Evolutionary conservation across 1,140 invertebrate species (phyloP).

Genomic region (Drosophila ogumai): DNA sequence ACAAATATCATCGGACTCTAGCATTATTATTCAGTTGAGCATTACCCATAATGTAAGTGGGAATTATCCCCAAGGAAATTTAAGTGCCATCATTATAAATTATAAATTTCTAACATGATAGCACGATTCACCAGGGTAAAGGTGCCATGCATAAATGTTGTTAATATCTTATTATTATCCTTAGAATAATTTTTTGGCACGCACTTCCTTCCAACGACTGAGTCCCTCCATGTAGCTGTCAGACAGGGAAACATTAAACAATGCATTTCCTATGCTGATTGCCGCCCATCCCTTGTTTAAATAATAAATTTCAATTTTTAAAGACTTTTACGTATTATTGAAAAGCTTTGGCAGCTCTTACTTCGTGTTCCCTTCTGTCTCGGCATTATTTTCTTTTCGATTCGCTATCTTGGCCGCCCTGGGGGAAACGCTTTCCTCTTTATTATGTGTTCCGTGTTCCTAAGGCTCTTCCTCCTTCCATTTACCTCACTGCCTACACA

Average conservation of each 20-base stretch:
- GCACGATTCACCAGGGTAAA: not conserved
- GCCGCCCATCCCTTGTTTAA: constrained; percentile 37
- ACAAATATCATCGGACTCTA: not conserved
- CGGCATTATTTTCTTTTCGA: constrained; percentile 9
- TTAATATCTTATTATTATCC: constrained; percentile 75
- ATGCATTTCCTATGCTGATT: constrained; percentile 53
- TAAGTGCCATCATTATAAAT: constrained; percentile 61
- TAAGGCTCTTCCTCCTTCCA: not conserved
- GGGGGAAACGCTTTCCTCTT: constrained; percentile 74
- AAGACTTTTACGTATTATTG: constrained; percentile 76
- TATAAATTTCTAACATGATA: constrained; percentile 59
- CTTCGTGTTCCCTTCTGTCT: constrained; percentile 14
- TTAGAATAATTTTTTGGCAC: constrained; percentile 58
- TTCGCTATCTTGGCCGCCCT: constrained; percentile 50
- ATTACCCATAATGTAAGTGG: constrained; percentile 3
- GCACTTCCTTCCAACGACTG: constrained; percentile 33
- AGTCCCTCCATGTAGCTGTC: constrained; percentile 47
- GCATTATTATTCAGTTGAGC: constrained; percentile 20
- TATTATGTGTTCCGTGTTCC: constrained; percentile 61
- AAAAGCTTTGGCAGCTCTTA: constrained; percentile 56
- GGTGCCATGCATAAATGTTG: constrained; percentile 48
- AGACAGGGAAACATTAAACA: constrained; percentile 49
- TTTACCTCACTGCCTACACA: constrained; percentile 13
- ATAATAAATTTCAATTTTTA: constrained; percentile 81
- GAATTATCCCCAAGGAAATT: constrained; percentile 24